phyloP scores from a whole-genome alignment of 1,140 invertebrate species.

The Saccostrea echinata region DNA sequence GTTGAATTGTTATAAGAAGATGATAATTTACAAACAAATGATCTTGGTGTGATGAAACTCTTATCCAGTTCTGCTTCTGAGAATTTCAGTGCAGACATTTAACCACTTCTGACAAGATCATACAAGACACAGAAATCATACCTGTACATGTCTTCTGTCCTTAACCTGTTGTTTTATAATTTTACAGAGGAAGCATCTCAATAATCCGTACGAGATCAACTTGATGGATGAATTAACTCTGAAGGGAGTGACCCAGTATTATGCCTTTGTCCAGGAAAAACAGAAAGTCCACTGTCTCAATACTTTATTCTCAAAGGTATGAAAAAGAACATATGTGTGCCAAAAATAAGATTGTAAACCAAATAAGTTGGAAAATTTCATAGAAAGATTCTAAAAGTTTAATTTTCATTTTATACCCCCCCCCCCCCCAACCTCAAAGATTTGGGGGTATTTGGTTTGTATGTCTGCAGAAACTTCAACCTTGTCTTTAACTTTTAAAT shows the following conservation, averaged over 20 bases:
- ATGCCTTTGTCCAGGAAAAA: constrained; percentile 99
- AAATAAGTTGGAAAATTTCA: too few relatives aligned
- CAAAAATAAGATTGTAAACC: too few relatives aligned
- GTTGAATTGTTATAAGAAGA: too few relatives aligned
- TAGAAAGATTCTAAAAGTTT: too few relatives aligned
- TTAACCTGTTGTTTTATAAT: neutral
- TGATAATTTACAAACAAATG: neutral
- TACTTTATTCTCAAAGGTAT: constrained; percentile 98
- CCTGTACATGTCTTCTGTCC: neutral
- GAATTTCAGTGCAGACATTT: neutral
- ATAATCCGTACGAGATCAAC: constrained; percentile 99
- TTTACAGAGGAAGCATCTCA: constrained; percentile 92
- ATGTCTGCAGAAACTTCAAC: too few relatives aligned
- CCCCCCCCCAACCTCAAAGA: too few relatives aligned
- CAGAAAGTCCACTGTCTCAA: constrained; percentile 99
- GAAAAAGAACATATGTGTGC: constrained; percentile 44
- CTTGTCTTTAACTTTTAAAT: too few relatives aligned
- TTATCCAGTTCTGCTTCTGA: constrained; percentile 49
- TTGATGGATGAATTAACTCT: constrained; percentile 99
- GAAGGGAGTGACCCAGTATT: constrained; percentile 99
- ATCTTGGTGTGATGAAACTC: constrained; percentile 40
- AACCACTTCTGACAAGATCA: constrained; percentile 17
- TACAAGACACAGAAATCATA: neutral
- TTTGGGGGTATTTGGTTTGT: too few relatives aligned
- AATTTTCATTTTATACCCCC: too few relatives aligned